Evolutionary conservation across 2,797 vertebrate species (phyloP).

Genomic region (Aphelocoma californica): DNA sequence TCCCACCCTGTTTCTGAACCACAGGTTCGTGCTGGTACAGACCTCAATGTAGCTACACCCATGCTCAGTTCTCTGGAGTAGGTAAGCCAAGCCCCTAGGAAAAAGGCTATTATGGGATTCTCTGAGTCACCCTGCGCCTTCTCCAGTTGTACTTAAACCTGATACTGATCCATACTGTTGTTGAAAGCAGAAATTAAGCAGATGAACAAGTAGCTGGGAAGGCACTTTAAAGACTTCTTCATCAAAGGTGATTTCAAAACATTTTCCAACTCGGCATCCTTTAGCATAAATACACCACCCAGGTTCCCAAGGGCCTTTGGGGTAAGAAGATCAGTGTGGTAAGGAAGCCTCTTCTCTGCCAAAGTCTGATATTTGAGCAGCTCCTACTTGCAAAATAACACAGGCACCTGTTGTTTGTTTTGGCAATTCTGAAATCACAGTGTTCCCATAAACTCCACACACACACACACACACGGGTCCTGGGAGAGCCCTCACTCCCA

Average conservation of each 20-base stretch:
- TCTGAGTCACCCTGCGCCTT: slow-evolving; percentile 26
- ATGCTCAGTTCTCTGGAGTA: background rate
- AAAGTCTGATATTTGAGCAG: slow-evolving; percentile 51
- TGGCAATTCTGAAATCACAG: slow-evolving; percentile 39
- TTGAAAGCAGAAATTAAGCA: slow-evolving; percentile 23
- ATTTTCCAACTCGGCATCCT: background rate
- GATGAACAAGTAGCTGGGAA: background rate
- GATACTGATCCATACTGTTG: slow-evolving; percentile 40
- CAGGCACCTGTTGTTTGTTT: slow-evolving; percentile 66
- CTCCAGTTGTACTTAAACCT: slow-evolving; percentile 17
- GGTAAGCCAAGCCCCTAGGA: slow-evolving; percentile 23
- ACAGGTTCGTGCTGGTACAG: background rate
- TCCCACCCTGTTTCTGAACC: background rate
- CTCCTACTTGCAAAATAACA: slow-evolving; percentile 56
- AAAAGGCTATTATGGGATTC: slow-evolving; percentile 26
- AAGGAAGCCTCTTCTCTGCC: slow-evolving; percentile 34
- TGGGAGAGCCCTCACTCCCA: background rate
- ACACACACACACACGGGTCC: rapidly evolving
- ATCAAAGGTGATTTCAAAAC: slow-evolving; percentile 39
- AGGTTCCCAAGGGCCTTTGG: slow-evolving; percentile 34
- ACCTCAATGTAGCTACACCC: background rate
- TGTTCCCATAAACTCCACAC: slow-evolving; percentile 7
- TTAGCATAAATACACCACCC: slow-evolving; percentile 37
- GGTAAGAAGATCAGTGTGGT: background rate
- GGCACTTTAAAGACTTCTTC: slow-evolving; percentile 14